Evolutionary conservation across 2,113 vertebrate genomes (phyloP), one percentile per base, ranked within the genome.

Genomic region (Alaudala cheleensis): DNA sequence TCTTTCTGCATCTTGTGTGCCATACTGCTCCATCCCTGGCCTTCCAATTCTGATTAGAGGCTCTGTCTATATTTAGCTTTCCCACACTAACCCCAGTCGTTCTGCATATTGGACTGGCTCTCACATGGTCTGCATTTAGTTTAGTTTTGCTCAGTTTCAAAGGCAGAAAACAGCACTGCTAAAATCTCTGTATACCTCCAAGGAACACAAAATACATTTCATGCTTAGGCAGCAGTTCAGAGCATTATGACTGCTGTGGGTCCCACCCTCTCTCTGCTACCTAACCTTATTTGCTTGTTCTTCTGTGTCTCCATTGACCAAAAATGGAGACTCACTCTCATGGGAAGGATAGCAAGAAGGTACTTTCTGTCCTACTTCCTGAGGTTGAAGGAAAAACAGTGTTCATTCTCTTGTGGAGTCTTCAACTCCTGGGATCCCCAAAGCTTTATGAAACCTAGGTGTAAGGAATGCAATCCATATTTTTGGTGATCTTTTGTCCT

Each of bases 21-120:
- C 56, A 56, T 34, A 31, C 66, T 65, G 45, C 73, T 95, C 70
- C 53, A 24, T 81, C 91, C n/a, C 90, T 66, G 47, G 53, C 85
- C 86, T 94, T 90, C 64, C 37, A 86, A 45, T 65, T 88, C 88
- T 67, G 64, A 81, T 86, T 92, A 92, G 86, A 86, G 47, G 76
- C 58, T 13, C 31, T 62, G 21, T 17, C 51, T 90, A 92, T 86
- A 92, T 86, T 92, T 93, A 92, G 82, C 56, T 88, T 94, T 79
- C 72, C 64, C 53, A 67, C 56, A 80, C 67, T 88, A 91, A 83
- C 60, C 71, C 67, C n/a, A 33, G 78, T 94, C 2, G 0, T 42
- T 40, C 60, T 83, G 79, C 37, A 20, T 45, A 65, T 87, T 81
- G 61, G 77, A 76, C 88, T 83, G 66, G 44, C 47, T 88, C 49